These are phyloP conservation scores for Cantharis nigra DNA, from an alignment of 2,888 invertebrate genomes.

Conservation along the genomic window DNA sequence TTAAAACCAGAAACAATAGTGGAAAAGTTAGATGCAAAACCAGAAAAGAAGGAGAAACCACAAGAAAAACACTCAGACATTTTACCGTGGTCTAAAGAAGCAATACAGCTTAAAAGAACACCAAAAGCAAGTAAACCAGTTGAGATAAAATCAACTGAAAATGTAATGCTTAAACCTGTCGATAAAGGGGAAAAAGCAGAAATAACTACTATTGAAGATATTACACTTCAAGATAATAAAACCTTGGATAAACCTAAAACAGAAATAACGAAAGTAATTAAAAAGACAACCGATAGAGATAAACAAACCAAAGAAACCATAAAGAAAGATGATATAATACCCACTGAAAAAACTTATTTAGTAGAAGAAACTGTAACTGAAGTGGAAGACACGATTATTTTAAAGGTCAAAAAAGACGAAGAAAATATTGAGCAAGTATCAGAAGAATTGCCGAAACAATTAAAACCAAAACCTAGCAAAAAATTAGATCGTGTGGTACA, in stretches of 20 bases:
- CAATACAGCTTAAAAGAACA: constrained; percentile 17
- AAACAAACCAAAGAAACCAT: constrained; percentile 31
- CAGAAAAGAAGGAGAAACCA: constrained; percentile 42
- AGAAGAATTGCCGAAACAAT: constrained; percentile 2
- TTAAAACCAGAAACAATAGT: neutral
- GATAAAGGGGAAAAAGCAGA: constrained; percentile 53
- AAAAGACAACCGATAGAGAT: constrained; percentile 41
- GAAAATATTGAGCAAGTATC: constrained; percentile 28
- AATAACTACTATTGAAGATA: neutral
- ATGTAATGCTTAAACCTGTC: constrained; percentile 17
- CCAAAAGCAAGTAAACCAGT: constrained; percentile 1
- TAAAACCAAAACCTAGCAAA: constrained; percentile 37
- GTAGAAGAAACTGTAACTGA: constrained; percentile 62
- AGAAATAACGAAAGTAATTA: constrained; percentile 62
- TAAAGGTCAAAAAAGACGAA: constrained; percentile 36
- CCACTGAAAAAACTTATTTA: constrained; percentile 43
- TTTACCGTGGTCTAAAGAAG: constrained; percentile 15
- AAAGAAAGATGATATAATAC: constrained; percentile 32
- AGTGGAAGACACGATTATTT: constrained; percentile 63
- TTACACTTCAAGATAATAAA: neutral
- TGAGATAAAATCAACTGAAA: constrained; percentile 10
- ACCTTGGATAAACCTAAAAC: neutral
- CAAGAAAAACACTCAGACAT: neutral
- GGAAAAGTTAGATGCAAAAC: constrained; percentile 55
- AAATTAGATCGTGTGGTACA: constrained; percentile 38